These are phyloP conservation scores for Notodonta ziczac DNA, from an alignment of 2,888 invertebrate genomes.

Conservation along the genomic window DNA sequence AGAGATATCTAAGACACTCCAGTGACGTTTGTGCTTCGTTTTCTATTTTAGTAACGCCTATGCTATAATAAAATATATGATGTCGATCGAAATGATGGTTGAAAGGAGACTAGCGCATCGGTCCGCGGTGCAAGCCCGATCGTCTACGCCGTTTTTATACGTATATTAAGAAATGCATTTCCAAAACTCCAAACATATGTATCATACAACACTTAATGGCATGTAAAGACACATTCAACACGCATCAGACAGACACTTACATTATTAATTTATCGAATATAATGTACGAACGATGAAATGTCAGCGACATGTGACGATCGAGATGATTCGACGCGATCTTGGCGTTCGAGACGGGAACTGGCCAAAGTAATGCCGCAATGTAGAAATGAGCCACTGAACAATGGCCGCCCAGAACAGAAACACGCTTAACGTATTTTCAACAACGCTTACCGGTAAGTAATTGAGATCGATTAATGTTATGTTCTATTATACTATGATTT, in stretches of 20 bases:
- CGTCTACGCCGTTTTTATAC: constrained; percentile 67
- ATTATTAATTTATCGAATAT: constrained; percentile 59
- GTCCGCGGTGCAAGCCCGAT: constrained; percentile 79
- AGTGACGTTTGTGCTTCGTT: constrained; percentile 75
- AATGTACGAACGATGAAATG: constrained; percentile 54
- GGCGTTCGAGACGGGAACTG: constrained; percentile 62
- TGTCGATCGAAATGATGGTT: constrained; percentile 55
- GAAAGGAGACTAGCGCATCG: constrained; percentile 71
- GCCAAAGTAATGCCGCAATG: constrained; percentile 41
- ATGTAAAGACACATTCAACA: constrained; percentile 81
- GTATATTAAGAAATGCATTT: constrained; percentile 81
- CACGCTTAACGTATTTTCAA: constrained; percentile 64
- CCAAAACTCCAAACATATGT: constrained; percentile 76
- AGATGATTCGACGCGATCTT: constrained; percentile 40
- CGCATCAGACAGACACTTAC: constrained; percentile 72
- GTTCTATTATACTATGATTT: constrained; percentile 73
- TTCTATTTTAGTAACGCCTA: constrained; percentile 64
- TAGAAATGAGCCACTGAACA: constrained; percentile 22
- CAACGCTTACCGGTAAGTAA: constrained; percentile 76
- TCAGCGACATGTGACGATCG: constrained; percentile 45
- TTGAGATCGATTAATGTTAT: constrained; percentile 81
- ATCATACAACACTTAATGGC: constrained; percentile 70
- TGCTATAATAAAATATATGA: constrained; percentile 65
- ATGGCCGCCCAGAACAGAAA: constrained; percentile 54
- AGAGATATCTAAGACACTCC: constrained; percentile 71